Percentiles rank a stretch among this genome's conserved stretches.
Conservation (phyloP, 2,113 vertebrate genomes). For the Heliornis fulica region DNA sequence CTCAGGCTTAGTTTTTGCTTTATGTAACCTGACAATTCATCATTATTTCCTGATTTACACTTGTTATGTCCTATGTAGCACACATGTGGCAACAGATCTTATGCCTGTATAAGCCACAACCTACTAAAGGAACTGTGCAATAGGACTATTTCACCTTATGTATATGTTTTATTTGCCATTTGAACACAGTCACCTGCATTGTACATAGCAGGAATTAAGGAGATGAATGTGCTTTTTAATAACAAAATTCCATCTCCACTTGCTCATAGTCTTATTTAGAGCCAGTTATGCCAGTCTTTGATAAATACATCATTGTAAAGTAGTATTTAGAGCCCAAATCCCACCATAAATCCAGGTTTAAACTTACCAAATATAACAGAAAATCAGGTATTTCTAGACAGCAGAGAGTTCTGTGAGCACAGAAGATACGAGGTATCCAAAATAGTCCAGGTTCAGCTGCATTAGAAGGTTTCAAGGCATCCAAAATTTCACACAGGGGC, state of each 20-base stretch:
- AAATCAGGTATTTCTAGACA: not conserved
- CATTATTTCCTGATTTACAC: not conserved
- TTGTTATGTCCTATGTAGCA: not conserved
- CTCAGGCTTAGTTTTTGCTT: not conserved
- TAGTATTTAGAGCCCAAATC: not conserved
- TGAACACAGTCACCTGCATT: not conserved
- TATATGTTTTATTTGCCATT: not conserved
- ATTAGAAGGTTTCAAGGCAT: not conserved
- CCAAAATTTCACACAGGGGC: not conserved
- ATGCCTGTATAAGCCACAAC: rapidly evolving
- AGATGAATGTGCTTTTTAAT: not conserved
- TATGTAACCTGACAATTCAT: not conserved
- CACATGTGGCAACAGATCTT: not conserved
- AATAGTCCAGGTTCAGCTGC: not conserved
- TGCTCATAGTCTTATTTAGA: not conserved
- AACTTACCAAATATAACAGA: not conserved
- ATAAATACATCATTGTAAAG: not conserved
- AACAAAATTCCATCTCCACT: not conserved
- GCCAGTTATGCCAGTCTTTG: not conserved
- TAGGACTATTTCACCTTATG: not conserved
- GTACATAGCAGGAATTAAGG: not conserved
- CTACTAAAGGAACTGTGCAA: not conserved
- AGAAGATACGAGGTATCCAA: not conserved
- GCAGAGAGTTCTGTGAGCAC: not conserved
- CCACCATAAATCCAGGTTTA: not conserved